Conservation (phyloP, 2,888 invertebrate species). For the Cheilosia scutellata region DNA sequence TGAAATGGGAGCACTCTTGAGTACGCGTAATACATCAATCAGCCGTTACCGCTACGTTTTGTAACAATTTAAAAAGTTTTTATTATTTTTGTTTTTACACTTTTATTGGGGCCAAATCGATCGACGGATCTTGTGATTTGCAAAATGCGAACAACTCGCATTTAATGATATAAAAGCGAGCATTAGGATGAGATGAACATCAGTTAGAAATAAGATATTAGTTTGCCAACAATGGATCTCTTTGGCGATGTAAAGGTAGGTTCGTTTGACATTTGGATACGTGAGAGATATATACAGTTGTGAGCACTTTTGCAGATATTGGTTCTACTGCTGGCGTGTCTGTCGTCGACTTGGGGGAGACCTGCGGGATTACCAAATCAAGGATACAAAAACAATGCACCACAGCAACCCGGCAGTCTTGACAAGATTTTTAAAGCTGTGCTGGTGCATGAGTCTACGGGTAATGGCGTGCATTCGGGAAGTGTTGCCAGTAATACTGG, state of each 20-base stretch:
- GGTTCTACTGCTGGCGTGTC: slow-evolving; percentile 17
- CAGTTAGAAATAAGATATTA: slow-evolving; percentile 44
- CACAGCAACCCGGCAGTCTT: not conserved
- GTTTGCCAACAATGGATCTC: slow-evolving; percentile 40
- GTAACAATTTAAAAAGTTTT: not conserved
- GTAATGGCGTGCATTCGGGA: slow-evolving; percentile 6
- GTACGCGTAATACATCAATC: slow-evolving; percentile 43
- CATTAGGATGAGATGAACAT: slow-evolving; percentile 14
- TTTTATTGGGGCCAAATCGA: slow-evolving; percentile 9
- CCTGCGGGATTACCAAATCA: not conserved
- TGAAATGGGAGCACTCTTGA: slow-evolving; percentile 53
- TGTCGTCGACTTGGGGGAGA: not conserved
- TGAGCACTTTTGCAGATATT: slow-evolving; percentile 14
- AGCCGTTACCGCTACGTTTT: slow-evolving; percentile 18
- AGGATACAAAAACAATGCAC: slow-evolving; percentile 10
- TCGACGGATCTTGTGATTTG: slow-evolving; percentile 19
- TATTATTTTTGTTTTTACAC: not conserved
- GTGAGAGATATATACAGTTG: not conserved
- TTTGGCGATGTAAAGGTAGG: slow-evolving; percentile 29
- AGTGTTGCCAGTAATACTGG: not conserved
- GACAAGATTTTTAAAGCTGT: slow-evolving; percentile 40
- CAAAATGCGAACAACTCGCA: slow-evolving; percentile 32
- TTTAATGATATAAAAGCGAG: slow-evolving; percentile 58
- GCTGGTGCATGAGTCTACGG: slow-evolving; percentile 28
- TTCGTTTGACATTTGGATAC: not conserved